A percentile compares a stretch with the other conserved stretches of the same genome.
Evolutionary conservation across 2,113 vertebrate species (phyloP).

Genomic region (Canis aureus): DNA sequence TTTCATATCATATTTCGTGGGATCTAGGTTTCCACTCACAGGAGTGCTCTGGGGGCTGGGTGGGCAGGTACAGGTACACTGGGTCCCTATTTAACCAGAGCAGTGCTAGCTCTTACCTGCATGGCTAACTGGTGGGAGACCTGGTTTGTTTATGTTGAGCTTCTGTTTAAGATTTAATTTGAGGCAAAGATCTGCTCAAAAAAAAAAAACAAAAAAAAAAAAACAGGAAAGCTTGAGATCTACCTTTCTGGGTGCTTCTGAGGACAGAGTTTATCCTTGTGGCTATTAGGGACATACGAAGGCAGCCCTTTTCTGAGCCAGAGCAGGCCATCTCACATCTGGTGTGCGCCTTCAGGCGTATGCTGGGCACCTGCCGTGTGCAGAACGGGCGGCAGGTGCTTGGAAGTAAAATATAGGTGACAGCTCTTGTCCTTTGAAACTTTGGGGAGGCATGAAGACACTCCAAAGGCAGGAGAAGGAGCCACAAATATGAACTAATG

Average conservation of each 20-base stretch:
- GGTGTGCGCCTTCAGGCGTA: not conserved
- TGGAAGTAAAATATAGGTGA: not conserved
- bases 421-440: not conserved
- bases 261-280: not conserved
- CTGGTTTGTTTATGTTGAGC: not conserved
- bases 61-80: accelerated
- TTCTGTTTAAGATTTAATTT: slow-evolving; percentile 25
- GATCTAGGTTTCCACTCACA: not conserved
- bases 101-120: not conserved
- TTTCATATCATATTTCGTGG: not conserved
- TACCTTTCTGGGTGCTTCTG: not conserved
- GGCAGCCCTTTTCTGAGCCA: not conserved
- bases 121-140: not conserved
- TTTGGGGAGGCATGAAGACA: not conserved
- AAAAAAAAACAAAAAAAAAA: not conserved
- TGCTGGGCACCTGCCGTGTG: not conserved
- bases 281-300: not conserved
- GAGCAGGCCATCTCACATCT: too few relatives aligned
- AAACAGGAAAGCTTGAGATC: not conserved
- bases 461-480: not conserved
- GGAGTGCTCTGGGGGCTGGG: not conserved
- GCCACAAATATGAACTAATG: not conserved
- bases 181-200: slow-evolving; percentile 23
- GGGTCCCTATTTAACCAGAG: not conserved
- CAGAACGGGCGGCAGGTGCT: not conserved